phyloP scores from a whole-genome alignment of 2,888 invertebrate genomes.

The Galeruca laticollis region DNA sequence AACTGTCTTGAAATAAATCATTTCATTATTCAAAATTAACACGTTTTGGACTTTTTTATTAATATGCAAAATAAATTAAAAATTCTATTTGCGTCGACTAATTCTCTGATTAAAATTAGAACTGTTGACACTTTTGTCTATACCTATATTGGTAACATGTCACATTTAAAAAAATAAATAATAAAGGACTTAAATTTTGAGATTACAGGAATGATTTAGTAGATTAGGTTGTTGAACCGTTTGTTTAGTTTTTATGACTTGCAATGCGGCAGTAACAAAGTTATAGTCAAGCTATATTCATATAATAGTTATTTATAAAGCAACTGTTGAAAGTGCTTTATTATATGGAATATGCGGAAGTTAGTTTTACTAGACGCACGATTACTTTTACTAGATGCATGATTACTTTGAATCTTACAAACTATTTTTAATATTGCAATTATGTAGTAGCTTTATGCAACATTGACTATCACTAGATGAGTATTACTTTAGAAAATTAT shows the following conservation, averaged over 20 bases:
- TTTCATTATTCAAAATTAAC: no score
- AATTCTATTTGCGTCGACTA: no score
- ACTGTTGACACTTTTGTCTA: no score
- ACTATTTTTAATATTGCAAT: background rate
- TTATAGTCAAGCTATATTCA: slow-evolving; percentile 6
- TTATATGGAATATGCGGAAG: slow-evolving; percentile 1
- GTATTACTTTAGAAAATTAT: no score
- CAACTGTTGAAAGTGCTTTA: background rate
- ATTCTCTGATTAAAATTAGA: no score
- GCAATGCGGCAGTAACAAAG: background rate
- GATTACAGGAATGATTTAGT: background rate
- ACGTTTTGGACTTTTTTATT: no score
- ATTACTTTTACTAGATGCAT: background rate
- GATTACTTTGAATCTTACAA: background rate
- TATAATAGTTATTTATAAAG: background rate
- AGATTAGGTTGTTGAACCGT: slow-evolving; percentile 9
- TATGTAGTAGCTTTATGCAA: no score
- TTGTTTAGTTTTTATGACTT: slow-evolving; percentile 10
- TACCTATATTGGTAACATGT: no score
- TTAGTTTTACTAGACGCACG: background rate
- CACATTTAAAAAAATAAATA: no score
- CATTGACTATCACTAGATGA: no score
- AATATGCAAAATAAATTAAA: no score
- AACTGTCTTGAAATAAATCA: no score
- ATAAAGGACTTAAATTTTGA: background rate